Evolutionary conservation across 2,113 vertebrate species (phyloP).

Genomic region (Maylandia zebra): DNA sequence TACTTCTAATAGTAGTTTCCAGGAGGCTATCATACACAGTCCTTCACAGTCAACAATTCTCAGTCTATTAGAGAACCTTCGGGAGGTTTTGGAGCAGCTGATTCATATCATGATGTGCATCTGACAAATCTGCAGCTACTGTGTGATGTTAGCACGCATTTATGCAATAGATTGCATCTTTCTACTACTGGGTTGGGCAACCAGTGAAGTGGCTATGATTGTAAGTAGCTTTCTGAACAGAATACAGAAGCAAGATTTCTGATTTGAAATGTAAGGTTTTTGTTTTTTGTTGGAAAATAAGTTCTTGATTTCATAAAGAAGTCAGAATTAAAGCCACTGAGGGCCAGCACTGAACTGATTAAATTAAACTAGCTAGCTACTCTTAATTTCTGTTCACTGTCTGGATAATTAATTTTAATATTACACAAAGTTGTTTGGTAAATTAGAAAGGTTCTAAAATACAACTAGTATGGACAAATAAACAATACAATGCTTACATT

Average conservation of each 20-base stretch:
- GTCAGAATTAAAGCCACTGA: background rate
- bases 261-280: background rate
- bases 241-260: background rate
- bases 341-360: background rate
- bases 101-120: background rate
- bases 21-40: background rate
- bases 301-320: background rate
- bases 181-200: too few relatives aligned
- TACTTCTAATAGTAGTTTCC: background rate
- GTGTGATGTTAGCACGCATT: background rate
- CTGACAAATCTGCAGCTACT: background rate
- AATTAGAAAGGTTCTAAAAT: background rate
- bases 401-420: background rate
- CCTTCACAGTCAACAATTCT: background rate
- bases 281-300: background rate
- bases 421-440: background rate
- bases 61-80: background rate
- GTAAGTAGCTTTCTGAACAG: background rate
- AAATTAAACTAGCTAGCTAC: background rate
- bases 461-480: background rate
- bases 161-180: background rate
- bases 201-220: background rate
- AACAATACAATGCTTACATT: background rate
- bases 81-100: background rate
- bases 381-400: background rate